A percentile compares a stretch with the other conserved stretches of the same genome.
Evolutionary conservation across 2,113 vertebrate genomes (phyloP).

Genomic region (Takifugu flavidus): DNA sequence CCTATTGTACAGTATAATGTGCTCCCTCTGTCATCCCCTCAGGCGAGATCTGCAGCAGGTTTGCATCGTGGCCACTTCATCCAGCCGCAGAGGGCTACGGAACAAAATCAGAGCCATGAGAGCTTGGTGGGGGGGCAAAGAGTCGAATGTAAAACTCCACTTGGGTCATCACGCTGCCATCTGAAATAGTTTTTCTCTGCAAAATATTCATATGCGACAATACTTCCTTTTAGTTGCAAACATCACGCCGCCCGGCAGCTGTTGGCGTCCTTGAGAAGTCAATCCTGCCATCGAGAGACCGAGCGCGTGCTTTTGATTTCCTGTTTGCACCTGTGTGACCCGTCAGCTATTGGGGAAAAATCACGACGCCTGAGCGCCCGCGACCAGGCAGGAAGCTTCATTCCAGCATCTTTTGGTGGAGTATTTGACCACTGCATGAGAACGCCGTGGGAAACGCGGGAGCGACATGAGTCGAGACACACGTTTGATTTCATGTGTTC

Average conservation of each 20-base stretch:
- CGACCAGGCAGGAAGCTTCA: conserved; percentile 70
- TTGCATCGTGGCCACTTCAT: conserved; percentile 1
- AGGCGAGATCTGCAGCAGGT: conserved; percentile 9
- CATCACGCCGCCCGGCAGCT: conserved; percentile 53
- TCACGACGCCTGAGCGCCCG: conserved; percentile 15
- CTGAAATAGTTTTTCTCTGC: neutral
- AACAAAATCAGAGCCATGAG: neutral
- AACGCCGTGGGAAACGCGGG: conserved; percentile 26
- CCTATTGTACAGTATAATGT: conserved; percentile 20
- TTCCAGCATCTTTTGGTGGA: conserved; percentile 32
- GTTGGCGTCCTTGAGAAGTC: too few species aligned
- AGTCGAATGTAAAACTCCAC: neutral
- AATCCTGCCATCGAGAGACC: too few species aligned
- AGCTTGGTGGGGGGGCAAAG: neutral
- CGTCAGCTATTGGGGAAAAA: too few species aligned
- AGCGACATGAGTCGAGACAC: too few species aligned
- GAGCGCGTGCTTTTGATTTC: too few species aligned
- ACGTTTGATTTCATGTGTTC: too few species aligned
- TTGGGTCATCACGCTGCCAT: too few species aligned
- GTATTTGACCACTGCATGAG: conserved; percentile 24
- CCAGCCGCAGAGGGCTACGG: neutral
- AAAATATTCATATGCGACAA: too few species aligned
- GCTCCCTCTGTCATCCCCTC: conserved; percentile 26
- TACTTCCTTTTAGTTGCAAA: conserved; percentile 51
- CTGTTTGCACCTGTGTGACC: too few species aligned